Evolutionary conservation across 2,113 vertebrate genomes (phyloP).

Genomic region (Neolamprologus sp.): DNA sequence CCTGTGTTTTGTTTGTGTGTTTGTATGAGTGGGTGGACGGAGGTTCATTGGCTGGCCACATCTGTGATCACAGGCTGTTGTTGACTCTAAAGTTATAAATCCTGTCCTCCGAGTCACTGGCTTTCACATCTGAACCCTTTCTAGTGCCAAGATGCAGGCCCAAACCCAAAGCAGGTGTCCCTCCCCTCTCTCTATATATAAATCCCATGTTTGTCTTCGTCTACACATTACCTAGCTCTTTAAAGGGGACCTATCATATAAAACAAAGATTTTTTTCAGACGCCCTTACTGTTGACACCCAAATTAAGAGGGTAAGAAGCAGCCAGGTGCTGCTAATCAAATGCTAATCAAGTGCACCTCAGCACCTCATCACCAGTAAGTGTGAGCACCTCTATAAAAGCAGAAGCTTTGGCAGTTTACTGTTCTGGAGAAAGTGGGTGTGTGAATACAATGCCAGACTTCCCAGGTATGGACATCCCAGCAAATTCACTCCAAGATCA

Average conservation of each 20-base stretch:
- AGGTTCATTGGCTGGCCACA: conserved; percentile 21
- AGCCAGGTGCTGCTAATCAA: neutral
- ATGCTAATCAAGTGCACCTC: neutral
- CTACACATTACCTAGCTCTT: neutral
- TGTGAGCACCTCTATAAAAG: neutral
- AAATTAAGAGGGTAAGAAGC: neutral
- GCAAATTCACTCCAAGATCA: neutral
- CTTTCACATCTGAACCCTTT: conserved; percentile 45
- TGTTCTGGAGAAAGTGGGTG: neutral
- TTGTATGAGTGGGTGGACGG: neutral
- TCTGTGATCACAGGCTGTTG: conserved; percentile 44
- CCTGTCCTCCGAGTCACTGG: neutral
- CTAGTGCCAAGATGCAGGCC: neutral
- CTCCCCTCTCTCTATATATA: neutral
- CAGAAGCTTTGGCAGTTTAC: neutral
- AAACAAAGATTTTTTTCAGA: neutral
- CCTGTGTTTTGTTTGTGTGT: conserved; percentile 7
- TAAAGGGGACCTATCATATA: neutral
- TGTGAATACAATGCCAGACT: neutral
- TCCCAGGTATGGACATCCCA: neutral
- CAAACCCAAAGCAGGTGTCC: conserved; percentile 23
- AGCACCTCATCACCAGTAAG: neutral
- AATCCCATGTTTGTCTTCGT: neutral
- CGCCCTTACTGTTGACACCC: neutral
- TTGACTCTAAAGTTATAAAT: conserved; percentile 17